These are phyloP conservation scores for Monoplex corrugatus DNA, from an alignment of 2,888 invertebrate genomes.

Conservation along the genomic window DNA sequence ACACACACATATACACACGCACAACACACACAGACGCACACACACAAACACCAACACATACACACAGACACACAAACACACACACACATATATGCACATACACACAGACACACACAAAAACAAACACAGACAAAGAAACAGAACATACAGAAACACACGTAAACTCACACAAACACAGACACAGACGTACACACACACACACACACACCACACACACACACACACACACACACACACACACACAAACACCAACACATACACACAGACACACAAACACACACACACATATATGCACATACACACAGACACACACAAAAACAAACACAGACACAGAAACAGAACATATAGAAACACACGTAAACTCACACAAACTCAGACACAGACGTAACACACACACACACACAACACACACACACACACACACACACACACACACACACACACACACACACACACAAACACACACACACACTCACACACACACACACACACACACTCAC, in stretches of 20 bases:
- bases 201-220: neutral
- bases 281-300: neutral
- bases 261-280: neutral
- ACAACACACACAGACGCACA: neutral
- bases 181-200: neutral
- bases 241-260: neutral
- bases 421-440: neutral
- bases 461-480: neutral
- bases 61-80: neutral
- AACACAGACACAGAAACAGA: neutral
- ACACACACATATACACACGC: neutral
- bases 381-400: neutral
- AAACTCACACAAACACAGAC: neutral
- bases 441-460: neutral
- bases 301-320: neutral
- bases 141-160: neutral
- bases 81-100: neutral
- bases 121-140: too few species aligned
- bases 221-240: too few species aligned
- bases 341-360: too few species aligned
- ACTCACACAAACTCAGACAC: neutral
- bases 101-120: too few species aligned
- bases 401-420: slow-evolving; percentile 7
- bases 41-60: neutral
- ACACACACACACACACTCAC: neutral